Evolutionary conservation across 1,140 invertebrate genomes (phyloP), one percentile per base, ranked within the genome.

Genomic region (Chironomus tepperi): DNA sequence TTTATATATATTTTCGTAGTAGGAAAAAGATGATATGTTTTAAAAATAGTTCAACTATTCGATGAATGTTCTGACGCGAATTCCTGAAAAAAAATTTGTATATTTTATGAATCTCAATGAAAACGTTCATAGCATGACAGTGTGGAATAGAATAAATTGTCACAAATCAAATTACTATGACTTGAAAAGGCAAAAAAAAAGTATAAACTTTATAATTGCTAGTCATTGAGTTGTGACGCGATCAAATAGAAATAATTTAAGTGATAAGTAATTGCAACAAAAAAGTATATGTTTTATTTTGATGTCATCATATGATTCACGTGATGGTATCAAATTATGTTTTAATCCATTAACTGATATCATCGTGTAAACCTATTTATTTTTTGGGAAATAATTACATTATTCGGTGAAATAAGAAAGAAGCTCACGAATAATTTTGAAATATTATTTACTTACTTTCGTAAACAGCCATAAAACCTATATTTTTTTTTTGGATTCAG

Each of bases 21-120:
- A 57, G n/a, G n/a, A 57, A n/a, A n/a, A 57, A 57, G 47, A 57
- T 57, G 47, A 57, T 34, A 34, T 34, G 24, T 34, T 57, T 57
- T 57, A 57, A 57, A 57, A 57, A 57, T 57, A 57, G 47, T 57
- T 57, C 47, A 57, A n/a, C 47, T 57, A 57, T 57, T 57, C 47
- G 47, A 57, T 57, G 47, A 57, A 57, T 57, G 9, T 57, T 57
- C 12, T 57, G 47, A 57, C 47, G 47, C 15, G 47, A 57, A 57
- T 57, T 57, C 47, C 47, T 57, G 7, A 57, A 57, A 47, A 8
- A 47, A 15, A 57, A 57, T 5, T 12, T 12, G 12, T 57, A 5
- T 57, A 47, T 47, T 10, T 10, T 57, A 57, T 15, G 12, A 57
- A 12, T 9, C 12, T 57, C 3, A 57, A 57, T 57, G 12, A 34